Conservation (phyloP, 2,888 invertebrate species). For the Lypha dubia region DNA sequence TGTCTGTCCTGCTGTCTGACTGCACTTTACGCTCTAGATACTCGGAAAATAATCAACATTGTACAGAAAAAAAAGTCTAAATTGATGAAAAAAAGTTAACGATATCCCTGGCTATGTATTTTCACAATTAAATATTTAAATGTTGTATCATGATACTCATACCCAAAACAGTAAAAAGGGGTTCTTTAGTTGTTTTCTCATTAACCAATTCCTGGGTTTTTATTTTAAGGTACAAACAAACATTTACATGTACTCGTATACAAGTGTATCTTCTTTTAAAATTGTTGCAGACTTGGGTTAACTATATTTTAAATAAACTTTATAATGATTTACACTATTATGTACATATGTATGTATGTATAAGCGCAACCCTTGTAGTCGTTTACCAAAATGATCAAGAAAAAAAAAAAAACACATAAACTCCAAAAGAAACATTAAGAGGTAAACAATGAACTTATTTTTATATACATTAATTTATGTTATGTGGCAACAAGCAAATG, state of each 20-base stretch:
- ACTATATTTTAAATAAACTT: conserved; percentile 46
- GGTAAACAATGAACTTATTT: conserved; percentile 39
- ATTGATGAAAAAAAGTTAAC: conserved; percentile 47
- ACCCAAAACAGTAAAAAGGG: conserved; percentile 30
- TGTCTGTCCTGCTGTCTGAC: conserved; percentile 56
- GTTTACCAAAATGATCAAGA: conserved; percentile 1
- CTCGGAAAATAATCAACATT: conserved; percentile 81
- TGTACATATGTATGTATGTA: too few species aligned
- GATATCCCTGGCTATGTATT: conserved; percentile 29
- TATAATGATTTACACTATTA: conserved; percentile 53
- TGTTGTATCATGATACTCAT: conserved; percentile 45
- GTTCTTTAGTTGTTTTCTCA: conserved; percentile 39
- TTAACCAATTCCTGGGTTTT: conserved; percentile 36
- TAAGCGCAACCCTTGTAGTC: conserved; percentile 45
- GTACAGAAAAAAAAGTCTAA: conserved; percentile 61
- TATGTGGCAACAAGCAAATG: conserved; percentile 10
- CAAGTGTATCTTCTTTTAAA: not conserved
- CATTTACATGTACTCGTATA: not conserved
- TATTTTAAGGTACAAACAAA: too few species aligned
- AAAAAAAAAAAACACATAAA: not conserved
- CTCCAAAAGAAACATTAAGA: not conserved
- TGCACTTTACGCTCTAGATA: conserved; percentile 82
- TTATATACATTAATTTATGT: conserved; percentile 1
- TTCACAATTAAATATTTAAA: conserved; percentile 52
- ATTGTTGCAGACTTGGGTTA: conserved; percentile 21